These are phyloP conservation scores for Bombus fervidus DNA, from an alignment of 1,140 invertebrate species.

Conservation along the genomic window DNA sequence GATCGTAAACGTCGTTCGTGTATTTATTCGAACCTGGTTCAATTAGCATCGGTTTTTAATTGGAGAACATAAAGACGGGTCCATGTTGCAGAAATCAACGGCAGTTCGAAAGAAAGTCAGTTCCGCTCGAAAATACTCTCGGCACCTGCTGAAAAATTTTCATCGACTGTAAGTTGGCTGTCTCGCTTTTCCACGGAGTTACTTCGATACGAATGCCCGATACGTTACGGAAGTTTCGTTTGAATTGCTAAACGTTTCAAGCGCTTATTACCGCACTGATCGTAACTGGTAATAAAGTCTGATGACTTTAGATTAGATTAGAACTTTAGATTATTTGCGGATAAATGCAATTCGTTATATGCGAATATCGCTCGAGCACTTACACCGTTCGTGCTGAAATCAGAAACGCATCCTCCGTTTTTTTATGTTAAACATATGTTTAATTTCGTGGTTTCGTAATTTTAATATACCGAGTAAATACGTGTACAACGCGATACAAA, in stretches of 20 bases:
- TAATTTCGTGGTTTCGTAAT: too few relatives aligned
- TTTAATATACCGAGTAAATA: too few relatives aligned
- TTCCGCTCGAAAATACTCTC: background rate
- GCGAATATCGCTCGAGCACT: background rate
- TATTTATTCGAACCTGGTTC: background rate
- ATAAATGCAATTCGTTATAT: background rate
- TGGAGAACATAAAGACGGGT: background rate
- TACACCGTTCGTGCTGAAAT: background rate
- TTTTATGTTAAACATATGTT: background rate
- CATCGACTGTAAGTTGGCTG: background rate
- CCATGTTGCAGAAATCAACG: background rate
- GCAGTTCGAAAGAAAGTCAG: background rate
- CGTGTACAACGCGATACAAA: too few relatives aligned
- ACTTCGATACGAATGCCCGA: background rate
- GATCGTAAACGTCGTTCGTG: constrained; percentile 8
- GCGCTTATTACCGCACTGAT: background rate
- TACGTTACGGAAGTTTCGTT: background rate
- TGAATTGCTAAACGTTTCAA: background rate
- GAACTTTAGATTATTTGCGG: background rate
- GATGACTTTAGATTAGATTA: background rate
- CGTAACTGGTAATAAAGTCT: background rate
- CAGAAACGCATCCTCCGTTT: background rate
- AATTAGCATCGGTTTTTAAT: constrained; percentile 5
- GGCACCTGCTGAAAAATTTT: background rate
- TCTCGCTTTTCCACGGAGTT: background rate